A percentile compares a stretch with the other conserved stretches of the same genome.
Evolutionary conservation across 2,888 invertebrate species (phyloP).

Genomic region (Chrysopilus asiliformis): DNA sequence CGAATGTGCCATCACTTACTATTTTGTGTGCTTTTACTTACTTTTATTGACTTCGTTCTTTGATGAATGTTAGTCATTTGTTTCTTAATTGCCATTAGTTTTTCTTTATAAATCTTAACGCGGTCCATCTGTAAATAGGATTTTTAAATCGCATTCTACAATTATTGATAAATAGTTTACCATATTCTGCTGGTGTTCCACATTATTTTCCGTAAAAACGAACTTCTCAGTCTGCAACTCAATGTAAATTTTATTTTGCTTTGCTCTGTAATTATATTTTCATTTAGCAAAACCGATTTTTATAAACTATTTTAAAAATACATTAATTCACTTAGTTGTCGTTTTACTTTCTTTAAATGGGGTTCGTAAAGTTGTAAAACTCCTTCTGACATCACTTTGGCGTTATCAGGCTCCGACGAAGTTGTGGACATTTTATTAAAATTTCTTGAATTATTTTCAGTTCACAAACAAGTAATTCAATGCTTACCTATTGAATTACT

Average conservation of each 20-base stretch:
- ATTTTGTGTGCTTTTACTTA: conserved; percentile 16
- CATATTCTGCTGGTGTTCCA: conserved; percentile 27
- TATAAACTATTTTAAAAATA: conserved; percentile 14
- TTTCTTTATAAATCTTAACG: conserved; percentile 29
- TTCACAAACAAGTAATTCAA: too few species aligned
- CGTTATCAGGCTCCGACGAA: too few species aligned
- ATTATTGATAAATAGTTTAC: conserved; percentile 17
- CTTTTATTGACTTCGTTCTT: conserved; percentile 30
- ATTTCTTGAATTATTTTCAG: too few species aligned
- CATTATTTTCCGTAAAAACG: conserved; percentile 28
- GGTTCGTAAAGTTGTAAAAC: conserved; percentile 27
- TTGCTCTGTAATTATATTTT: conserved; percentile 20
- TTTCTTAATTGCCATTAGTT: conserved; percentile 28
- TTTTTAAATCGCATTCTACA: neutral
- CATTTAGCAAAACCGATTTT: neutral
- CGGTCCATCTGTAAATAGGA: conserved; percentile 24
- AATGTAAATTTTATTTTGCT: conserved; percentile 32
- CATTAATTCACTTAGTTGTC: conserved; percentile 30
- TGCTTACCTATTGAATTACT: too few species aligned
- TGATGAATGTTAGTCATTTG: conserved; percentile 33
- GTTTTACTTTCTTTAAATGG: conserved; percentile 23
- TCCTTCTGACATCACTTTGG: conserved; percentile 23
- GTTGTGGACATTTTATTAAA: too few species aligned
- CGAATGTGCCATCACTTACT: too few species aligned
- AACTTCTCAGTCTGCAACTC: conserved; percentile 31